Evolutionary conservation across 2,888 invertebrate species (phyloP).

Genomic region (Volucella bombylans): DNA sequence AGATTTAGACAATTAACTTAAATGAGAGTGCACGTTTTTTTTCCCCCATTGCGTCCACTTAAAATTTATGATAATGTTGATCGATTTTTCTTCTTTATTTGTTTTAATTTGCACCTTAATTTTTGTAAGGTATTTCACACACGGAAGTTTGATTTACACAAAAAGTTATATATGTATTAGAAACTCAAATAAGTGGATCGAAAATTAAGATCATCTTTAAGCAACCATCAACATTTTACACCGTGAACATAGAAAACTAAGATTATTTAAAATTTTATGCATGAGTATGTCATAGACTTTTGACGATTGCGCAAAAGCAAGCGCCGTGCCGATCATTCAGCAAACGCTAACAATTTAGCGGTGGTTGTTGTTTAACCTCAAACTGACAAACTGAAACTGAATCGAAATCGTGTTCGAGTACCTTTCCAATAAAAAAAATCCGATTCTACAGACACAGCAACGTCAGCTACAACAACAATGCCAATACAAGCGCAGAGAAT

Average conservation of each 20-base stretch:
- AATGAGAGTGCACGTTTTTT: conserved; percentile 28
- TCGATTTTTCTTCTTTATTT: conserved; percentile 32
- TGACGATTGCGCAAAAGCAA: conserved; percentile 50
- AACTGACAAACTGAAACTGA: conserved; percentile 72
- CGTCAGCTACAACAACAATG: conserved; percentile 45
- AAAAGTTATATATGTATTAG: neutral
- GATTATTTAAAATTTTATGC: neutral
- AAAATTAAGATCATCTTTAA: conserved; percentile 37
- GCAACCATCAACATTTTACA: conserved; percentile 39
- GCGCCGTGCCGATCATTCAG: neutral
- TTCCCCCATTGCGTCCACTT: conserved; percentile 35
- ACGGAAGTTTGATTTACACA: conserved; percentile 36
- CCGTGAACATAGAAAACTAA: conserved; percentile 1
- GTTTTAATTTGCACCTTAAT: conserved; percentile 54
- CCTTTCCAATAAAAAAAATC: conserved; percentile 69
- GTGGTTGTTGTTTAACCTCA: conserved; percentile 69
- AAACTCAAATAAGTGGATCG: neutral
- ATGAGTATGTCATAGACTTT: conserved; percentile 35
- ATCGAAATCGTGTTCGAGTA: conserved; percentile 69
- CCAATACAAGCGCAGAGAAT: conserved; percentile 48
- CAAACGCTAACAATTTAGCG: conserved; percentile 42
- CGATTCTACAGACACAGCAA: conserved; percentile 46
- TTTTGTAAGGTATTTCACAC: conserved; percentile 33
- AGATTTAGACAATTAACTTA: conserved; percentile 37
- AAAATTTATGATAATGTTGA: conserved; percentile 59